Evolutionary conservation across 2,797 vertebrate genomes (phyloP), one percentile per base, ranked within the genome.

Genomic region (Acipenser ruthenus): DNA sequence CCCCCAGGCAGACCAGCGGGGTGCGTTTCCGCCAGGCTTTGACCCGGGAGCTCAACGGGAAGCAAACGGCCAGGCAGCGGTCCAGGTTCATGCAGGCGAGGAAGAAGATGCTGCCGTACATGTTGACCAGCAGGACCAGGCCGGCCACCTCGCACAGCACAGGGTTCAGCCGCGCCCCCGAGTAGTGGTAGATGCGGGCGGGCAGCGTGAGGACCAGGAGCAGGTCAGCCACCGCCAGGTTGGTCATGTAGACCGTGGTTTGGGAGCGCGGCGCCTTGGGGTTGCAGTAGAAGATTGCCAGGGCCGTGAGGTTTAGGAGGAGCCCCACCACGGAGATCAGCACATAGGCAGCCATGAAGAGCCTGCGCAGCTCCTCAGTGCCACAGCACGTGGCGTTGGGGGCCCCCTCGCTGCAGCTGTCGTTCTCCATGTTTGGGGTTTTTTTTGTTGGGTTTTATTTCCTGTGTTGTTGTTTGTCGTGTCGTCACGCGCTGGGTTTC

Each of bases 71-170:
- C 67, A 89, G 18, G 64, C 83, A 90, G 2, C 88, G 87, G 72
- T 91, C 89, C 2, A 82, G 69, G 70, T 84, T 85, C 49, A 90
- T 85, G 71, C 79, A 81, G 2, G 75, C 80, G 59, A 91, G 81
- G 60, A 91, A 75, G 61, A 89, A 84, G 70, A 91, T 87, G 74
- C 89, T 91, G 18, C 84, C 79, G 1, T 91, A 91, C 86, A 91
- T 91, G 79, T 91, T 90, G 63, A 80, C 77, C 59, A 90, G 79
- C 60, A 90, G 71, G 37, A 85, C 12, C 56, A 85, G 62, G 9
- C 84, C 86, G 0, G 69, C 49, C 1, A 49, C 3, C 0, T 85
- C 74, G 4, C 88, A 90, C 9, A 78, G 8, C 7, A 0, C 1
- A 48, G 12, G 63, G 0, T 12, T 1, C 0, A 70, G 18, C 0